These are phyloP conservation scores for Athene noctua DNA, from an alignment of 2,113 vertebrate species.

Conservation along the genomic window DNA sequence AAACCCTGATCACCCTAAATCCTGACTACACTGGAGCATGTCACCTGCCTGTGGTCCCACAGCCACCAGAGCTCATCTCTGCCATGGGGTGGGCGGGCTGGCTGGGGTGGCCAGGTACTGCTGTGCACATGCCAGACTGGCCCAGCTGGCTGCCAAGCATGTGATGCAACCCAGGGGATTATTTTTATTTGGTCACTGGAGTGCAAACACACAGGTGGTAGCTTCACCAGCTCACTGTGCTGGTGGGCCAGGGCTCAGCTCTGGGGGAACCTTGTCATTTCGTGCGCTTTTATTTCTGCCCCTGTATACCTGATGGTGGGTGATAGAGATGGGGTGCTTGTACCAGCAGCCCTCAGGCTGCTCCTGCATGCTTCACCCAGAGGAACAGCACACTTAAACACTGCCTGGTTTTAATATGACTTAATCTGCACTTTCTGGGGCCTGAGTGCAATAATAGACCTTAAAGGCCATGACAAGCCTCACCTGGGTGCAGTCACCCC, in stretches of 20 bases:
- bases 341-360: background rate
- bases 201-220: background rate
- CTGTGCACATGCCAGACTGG: accelerated
- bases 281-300: background rate
- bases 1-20: background rate
- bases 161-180: background rate
- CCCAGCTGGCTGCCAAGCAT: background rate
- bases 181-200: background rate
- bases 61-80: background rate
- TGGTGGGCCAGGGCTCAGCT: background rate
- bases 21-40: background rate
- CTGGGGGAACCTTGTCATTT: background rate
- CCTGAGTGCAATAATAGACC: background rate
- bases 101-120: accelerated
- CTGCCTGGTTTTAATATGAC: background rate
- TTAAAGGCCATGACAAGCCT: background rate
- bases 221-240: background rate
- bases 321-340: background rate
- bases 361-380: background rate
- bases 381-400: background rate
- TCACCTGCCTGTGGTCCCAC: background rate
- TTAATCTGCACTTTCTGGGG: background rate
- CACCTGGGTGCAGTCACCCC: background rate
- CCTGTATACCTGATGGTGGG: background rate
- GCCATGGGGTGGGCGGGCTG: background rate